phyloP scores from a whole-genome alignment of 2,113 vertebrate genomes.

The Pelobates fuscus region DNA sequence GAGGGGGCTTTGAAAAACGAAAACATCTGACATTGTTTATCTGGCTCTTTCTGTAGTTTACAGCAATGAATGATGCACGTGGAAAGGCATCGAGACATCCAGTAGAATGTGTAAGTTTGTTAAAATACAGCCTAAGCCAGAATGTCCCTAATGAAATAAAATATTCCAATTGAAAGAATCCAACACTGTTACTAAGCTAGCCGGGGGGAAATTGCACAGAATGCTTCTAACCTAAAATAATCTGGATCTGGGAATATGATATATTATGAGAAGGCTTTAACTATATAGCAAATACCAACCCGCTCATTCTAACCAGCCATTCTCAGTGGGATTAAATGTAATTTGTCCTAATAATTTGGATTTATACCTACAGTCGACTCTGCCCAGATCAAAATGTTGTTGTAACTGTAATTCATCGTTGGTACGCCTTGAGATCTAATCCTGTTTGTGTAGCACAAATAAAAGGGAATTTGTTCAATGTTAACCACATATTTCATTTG shows the following conservation, averaged over 20 bases:
- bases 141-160: too few species aligned
- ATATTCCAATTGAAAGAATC: too few species aligned
- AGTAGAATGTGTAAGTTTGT: too few species aligned
- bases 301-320: conserved; percentile 48
- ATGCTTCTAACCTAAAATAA: not conserved
- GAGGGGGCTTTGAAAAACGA: too few species aligned
- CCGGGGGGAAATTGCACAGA: not conserved
- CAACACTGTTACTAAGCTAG: too few species aligned
- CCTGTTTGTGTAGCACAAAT: conserved; percentile 20
- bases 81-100: too few species aligned
- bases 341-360: conserved; percentile 58
- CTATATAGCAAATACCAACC: conserved; percentile 29
- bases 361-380: conserved; percentile 55
- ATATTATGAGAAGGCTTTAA: conserved; percentile 19
- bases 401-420: conserved; percentile 52
- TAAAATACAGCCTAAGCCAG: too few species aligned
- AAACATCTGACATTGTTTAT: too few species aligned
- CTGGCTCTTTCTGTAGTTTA: too few species aligned
- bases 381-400: conserved; percentile 61
- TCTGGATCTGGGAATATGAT: conserved; percentile 32
- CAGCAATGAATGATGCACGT: too few species aligned
- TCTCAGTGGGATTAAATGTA: conserved; percentile 59
- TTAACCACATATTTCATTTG: not conserved
- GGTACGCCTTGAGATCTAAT: conserved; percentile 48
- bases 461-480: conserved; percentile 15